Evolutionary conservation across 2,888 invertebrate species (phyloP).

Genomic region (Ormyrus thymus): DNA sequence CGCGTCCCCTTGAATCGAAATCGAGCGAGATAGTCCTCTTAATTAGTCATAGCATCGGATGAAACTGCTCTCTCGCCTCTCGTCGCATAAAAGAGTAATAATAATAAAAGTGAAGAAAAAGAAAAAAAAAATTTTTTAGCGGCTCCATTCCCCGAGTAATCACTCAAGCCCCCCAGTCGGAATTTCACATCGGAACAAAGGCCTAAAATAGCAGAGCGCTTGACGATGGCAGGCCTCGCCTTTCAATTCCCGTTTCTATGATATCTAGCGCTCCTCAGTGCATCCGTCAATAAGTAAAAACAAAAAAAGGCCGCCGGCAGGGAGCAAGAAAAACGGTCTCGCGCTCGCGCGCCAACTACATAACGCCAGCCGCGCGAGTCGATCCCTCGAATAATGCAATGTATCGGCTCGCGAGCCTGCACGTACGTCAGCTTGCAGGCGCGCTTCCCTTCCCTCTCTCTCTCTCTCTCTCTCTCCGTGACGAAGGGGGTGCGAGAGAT

Average conservation of each 20-base stretch:
- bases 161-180: conserved; percentile 3
- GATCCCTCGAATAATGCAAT: conserved; percentile 52
- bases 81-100: background rate
- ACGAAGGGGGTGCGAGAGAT: conserved; percentile 48
- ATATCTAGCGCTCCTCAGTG: conserved; percentile 12
- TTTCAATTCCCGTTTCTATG: conserved; percentile 39
- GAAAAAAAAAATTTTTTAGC: too few relatives aligned
- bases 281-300: conserved; percentile 25
- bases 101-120: background rate
- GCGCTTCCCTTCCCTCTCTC: conserved; percentile 9
- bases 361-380: conserved; percentile 15
- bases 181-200: conserved; percentile 25
- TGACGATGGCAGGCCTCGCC: background rate
- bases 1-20: too few relatives aligned
- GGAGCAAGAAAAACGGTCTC: background rate
- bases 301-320: background rate
- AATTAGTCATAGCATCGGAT: conserved; percentile 5
- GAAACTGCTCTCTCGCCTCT: too few relatives aligned
- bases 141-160: background rate
- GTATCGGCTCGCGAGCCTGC: conserved; percentile 19
- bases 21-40: background rate
- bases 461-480: conserved; percentile 9
- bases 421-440: conserved; percentile 43
- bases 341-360: conserved; percentile 7
- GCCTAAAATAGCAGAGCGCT: conserved; percentile 11